Percentiles rank a stretch among this genome's conserved stretches.
phyloP scores from a whole-genome alignment of 2,113 vertebrate genomes.

The Ia io region DNA sequence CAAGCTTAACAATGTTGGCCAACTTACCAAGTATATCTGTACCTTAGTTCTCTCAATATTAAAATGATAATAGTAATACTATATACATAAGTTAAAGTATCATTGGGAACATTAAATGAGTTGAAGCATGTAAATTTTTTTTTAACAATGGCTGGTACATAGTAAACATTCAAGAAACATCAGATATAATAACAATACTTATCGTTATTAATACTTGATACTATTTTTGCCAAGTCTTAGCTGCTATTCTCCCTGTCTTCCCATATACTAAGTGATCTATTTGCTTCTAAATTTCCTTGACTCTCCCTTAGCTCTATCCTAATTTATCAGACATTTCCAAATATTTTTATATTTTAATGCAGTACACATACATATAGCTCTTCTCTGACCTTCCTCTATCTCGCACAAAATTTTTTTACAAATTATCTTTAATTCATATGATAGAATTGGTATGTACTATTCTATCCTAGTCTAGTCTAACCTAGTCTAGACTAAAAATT shows the following conservation, averaged over 20 bases:
- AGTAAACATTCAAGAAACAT: neutral
- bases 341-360: neutral
- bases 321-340: neutral
- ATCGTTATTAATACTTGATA: neutral
- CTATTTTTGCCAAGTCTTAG: neutral
- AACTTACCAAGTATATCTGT: neutral
- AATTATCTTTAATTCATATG: neutral
- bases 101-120: neutral
- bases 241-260: neutral
- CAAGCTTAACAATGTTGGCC: neutral
- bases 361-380: neutral
- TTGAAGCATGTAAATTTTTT: neutral
- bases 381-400: neutral
- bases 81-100: neutral
- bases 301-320: neutral
- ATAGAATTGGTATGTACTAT: neutral
- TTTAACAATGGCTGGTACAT: neutral
- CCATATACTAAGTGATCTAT: neutral
- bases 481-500: neutral
- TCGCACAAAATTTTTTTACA: neutral
- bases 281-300: neutral
- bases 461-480: neutral
- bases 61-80: neutral
- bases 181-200: neutral
- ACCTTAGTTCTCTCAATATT: neutral